Percentiles rank a stretch among this genome's conserved stretches.
These are phyloP conservation scores for Odontomyia ornata DNA, from an alignment of 2,888 invertebrate genomes.

Conservation along the genomic window DNA sequence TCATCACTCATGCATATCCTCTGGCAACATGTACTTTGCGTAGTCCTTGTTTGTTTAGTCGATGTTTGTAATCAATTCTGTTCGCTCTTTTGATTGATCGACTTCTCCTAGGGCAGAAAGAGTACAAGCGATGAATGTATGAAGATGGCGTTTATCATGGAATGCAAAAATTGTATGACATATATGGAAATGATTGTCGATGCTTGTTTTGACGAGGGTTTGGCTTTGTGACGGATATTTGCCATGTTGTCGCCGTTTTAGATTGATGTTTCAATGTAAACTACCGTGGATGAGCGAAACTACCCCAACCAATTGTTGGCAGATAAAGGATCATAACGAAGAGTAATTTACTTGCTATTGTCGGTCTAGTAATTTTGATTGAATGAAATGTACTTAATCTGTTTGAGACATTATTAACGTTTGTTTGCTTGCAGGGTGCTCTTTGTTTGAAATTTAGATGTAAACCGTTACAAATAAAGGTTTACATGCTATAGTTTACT, in stretches of 20 bases:
- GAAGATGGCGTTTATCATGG: not conserved
- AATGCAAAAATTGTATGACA: slow-evolving; percentile 9
- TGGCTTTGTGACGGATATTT: slow-evolving; percentile 40
- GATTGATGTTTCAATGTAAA: slow-evolving; percentile 32
- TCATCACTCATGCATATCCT: slow-evolving; percentile 38
- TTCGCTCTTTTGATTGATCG: slow-evolving; percentile 39
- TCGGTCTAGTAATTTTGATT: not conserved
- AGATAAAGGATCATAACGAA: not conserved
- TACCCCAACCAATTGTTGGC: not conserved
- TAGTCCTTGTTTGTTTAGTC: slow-evolving; percentile 39
- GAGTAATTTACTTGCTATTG: slow-evolving; percentile 24
- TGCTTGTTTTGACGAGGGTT: slow-evolving; percentile 40
- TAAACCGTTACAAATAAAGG: not conserved
- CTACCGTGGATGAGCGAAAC: not conserved
- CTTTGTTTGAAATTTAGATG: not conserved
- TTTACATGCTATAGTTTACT: no score
- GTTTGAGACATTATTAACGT: not conserved
- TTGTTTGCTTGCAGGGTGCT: not conserved
- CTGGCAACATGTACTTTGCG: slow-evolving; percentile 21
- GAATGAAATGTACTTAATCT: not conserved
- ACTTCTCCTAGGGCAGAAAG: slow-evolving; percentile 8
- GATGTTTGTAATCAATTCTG: slow-evolving; percentile 43
- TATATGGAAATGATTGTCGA: slow-evolving; percentile 41
- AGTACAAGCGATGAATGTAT: not conserved
- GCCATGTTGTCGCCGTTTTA: slow-evolving; percentile 30